Conservation (phyloP, 2,888 invertebrate genomes). For the Noctuana brunneofusca region DNA sequence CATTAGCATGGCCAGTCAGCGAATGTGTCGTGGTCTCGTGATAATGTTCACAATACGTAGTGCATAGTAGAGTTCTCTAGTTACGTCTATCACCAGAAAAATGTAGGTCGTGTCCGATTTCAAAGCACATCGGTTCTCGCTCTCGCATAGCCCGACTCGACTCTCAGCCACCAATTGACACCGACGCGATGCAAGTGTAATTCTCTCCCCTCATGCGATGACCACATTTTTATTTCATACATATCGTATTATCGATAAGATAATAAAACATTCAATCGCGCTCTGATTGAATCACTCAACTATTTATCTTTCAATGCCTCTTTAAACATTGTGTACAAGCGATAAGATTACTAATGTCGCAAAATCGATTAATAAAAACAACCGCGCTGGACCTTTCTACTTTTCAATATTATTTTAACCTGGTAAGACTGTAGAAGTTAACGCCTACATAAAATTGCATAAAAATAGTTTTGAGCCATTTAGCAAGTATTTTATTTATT, state of each 20-base stretch:
- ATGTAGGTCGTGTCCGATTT: conserved; percentile 72
- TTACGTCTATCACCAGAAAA: conserved; percentile 70
- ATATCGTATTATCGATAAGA: conserved; percentile 38
- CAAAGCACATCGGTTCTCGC: conserved; percentile 67
- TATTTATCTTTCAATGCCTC: conserved; percentile 37
- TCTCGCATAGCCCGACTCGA: conserved; percentile 55
- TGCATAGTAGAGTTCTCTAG: conserved; percentile 59
- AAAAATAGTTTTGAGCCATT: too few species aligned
- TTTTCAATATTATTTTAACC: neutral
- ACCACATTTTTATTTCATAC: conserved; percentile 16
- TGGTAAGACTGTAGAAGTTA: too few species aligned
- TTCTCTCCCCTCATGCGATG: conserved; percentile 1
- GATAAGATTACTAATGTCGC: conserved; percentile 12
- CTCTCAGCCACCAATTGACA: conserved; percentile 25
- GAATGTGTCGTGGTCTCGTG: neutral
- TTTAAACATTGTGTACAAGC: conserved; percentile 15
- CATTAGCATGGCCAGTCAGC: conserved; percentile 17
- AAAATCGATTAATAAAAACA: neutral
- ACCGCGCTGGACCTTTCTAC: neutral
- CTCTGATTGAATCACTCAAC: conserved; percentile 39
- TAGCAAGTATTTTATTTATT: too few species aligned
- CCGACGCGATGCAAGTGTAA: neutral
- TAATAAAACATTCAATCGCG: conserved; percentile 36
- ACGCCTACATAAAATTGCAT: too few species aligned
- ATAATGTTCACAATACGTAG: conserved; percentile 11